phyloP scores from a whole-genome alignment of 2,113 vertebrate species.

The Centropristis striata region DNA sequence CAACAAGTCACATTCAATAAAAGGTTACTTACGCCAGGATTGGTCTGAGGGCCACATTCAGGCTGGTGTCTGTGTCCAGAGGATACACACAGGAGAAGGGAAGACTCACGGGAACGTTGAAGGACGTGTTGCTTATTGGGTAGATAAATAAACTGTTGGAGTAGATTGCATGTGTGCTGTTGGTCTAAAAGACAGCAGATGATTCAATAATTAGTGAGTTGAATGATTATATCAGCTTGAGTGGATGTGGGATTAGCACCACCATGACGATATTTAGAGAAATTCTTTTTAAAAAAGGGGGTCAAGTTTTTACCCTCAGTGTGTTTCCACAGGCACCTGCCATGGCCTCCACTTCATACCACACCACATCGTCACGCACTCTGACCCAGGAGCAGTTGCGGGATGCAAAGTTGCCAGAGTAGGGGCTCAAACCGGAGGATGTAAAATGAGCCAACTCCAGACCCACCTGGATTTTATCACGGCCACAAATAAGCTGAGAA shows the following conservation, averaged over 20 bases:
- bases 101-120: constrained; percentile 43
- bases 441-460: constrained; percentile 9
- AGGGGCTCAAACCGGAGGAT: constrained; percentile 51
- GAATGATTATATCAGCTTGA: not conserved
- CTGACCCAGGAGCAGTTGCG: constrained; percentile 48
- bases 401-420: constrained; percentile 68
- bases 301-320: constrained; percentile 63
- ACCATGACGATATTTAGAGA: not conserved
- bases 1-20: not conserved
- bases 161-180: constrained; percentile 74
- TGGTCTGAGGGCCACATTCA: constrained; percentile 61
- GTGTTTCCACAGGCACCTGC: constrained; percentile 72
- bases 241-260: not conserved
- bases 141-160: constrained; percentile 78
- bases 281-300: not conserved
- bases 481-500: constrained; percentile 64
- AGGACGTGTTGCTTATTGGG: constrained; percentile 24
- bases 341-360: constrained; percentile 64
- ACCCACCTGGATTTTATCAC: constrained; percentile 54
- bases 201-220: not conserved
- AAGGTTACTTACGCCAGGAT: constrained; percentile 57
- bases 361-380: constrained; percentile 33
- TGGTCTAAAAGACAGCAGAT: constrained; percentile 67
- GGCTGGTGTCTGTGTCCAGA: constrained; percentile 50
- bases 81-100: constrained; percentile 77